Percentiles rank a stretch among this genome's conserved stretches.
phyloP scores from a whole-genome alignment of 2,113 vertebrate genomes.

The Balaeniceps rex region DNA sequence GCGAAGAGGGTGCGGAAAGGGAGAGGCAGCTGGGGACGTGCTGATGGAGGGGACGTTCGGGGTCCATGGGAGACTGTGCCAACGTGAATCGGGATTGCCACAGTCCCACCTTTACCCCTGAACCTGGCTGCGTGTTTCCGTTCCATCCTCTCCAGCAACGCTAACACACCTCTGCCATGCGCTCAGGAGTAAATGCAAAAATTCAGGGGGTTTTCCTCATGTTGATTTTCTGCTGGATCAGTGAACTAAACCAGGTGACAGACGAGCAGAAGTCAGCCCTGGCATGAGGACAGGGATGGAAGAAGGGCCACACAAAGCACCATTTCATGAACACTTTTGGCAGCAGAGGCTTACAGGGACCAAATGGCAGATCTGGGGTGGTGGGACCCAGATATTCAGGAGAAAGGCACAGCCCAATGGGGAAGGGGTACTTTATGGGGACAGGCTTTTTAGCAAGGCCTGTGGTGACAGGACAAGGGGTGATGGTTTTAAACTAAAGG shows the following conservation, averaged over 20 bases:
- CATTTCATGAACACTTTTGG: background rate
- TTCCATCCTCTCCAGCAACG: background rate
- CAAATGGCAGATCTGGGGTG: background rate
- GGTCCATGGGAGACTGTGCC: background rate
- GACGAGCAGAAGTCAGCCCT: background rate
- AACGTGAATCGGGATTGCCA: background rate
- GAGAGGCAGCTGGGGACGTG: background rate
- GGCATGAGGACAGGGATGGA: rapidly evolving
- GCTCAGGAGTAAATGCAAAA: rapidly evolving
- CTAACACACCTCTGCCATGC: rapidly evolving
- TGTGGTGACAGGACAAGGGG: too few relatives aligned
- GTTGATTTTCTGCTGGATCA: background rate
- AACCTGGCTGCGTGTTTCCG: rapidly evolving
- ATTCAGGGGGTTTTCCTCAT: rapidly evolving
- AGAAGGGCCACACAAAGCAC: background rate
- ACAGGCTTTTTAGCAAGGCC: too few relatives aligned
- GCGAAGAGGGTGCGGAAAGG: background rate
- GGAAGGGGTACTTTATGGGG: background rate
- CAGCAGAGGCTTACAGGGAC: background rate
- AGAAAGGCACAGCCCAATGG: background rate
- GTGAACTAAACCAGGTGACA: background rate
- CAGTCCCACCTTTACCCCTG: background rate
- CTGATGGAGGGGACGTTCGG: background rate
- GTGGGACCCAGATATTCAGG: background rate
- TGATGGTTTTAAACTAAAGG: too few relatives aligned